Base-by-base conservation (phyloP, 2,113 vertebrate species). In the Falcunculus frontatus region DNA sequence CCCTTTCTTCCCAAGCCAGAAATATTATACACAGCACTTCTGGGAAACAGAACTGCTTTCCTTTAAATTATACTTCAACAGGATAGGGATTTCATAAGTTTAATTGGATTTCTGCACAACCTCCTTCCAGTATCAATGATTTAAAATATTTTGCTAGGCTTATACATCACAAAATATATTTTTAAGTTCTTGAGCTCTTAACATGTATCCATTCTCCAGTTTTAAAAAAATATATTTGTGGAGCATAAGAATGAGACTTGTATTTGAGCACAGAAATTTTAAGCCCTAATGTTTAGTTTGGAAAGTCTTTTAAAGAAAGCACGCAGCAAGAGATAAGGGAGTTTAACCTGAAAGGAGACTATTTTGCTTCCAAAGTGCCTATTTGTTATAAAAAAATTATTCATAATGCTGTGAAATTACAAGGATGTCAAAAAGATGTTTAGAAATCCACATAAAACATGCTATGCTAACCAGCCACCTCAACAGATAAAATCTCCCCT, bases 41-140 rank as follows among this genome's bases (percentile, higher is more conserved):
- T 98, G 98, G 97, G 98, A 98, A 98, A 98, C 97, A 98, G 97
- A 98, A 97, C 95, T 96, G 97, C 97, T 97, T 98, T 98, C 98
- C 98, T 98, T 97, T 98, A 97, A 98, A 97, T 98, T 98, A 96
- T 95, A 97, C 97, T 98, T 98, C 97, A 98, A 98, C 97, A 97
- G 97, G 97, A 96, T 94, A 97, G 96, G 81, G 95, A 96, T 97
- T 98, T 98, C 97, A 91, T 97, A 98, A 97, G 93, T 97, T 97
- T 98, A 98, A 98, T 98, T 98, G 95, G 98, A 98, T 98, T 98
- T 98, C 97, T 97, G 95, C 92, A 97, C 94, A 97, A 97, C 96
- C 96, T 94, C 91, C 95, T 95, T 98, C 98, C 98, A 98, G 96
- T 96, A 96, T 97, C 97, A 95, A 96, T 91, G 96, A 96, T 98